Base-by-base conservation (phyloP, 2,797 vertebrate species). In the Kryptopterus vitreolus region DNA sequence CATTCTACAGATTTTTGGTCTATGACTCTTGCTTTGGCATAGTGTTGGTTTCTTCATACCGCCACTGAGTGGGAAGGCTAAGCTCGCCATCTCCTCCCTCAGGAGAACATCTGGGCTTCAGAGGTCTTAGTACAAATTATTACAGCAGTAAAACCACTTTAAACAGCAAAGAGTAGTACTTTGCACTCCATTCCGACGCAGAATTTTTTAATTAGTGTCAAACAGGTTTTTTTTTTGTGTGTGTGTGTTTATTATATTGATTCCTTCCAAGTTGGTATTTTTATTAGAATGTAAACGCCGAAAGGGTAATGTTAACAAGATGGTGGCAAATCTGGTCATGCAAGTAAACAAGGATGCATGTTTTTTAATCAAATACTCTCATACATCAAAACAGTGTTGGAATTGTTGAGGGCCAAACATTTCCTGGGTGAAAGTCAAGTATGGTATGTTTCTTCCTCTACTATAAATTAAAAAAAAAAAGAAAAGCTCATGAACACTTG, bases 391-490 rank as follows among this genome's bases (percentile, higher is more conserved):
- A 68, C 62, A 11, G 20, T 53, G 50, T 29, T 77, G 74, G 59
- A 43, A 71, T 71, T 62, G 26, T 58, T n/a, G 63, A 33, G 55
- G 70, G 53, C 33, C 22, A 53, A 79, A 69, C 20, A 63, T 61
- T 53, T 81, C 77, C 70, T 69, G 68, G 82, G 79, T 87, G 74
- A 18, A 84, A 71, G 76, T 73, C 35, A 50, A 66, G 61, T 73
- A 74, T 33, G 58, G 77, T 84, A 79, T 85, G 33, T 79, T 62
- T 61, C 57, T 20, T 29, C 79, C 87, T 29, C 12, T 55, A 48
- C 76, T 80, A 79, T 55, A 87, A 90, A 92, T 90, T n/a, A n/a
- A n/a, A n/a, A n/a, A n/a, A n/a, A n/a, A n/a, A n/a, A 66, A 84
- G 0, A 43, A 86, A 92, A 88, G 87, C 81, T 62, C 78, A 69